Percentiles rank a stretch among this genome's conserved stretches.
phyloP scores from a whole-genome alignment of 2,113 vertebrate genomes.

The Silurus asotus region DNA sequence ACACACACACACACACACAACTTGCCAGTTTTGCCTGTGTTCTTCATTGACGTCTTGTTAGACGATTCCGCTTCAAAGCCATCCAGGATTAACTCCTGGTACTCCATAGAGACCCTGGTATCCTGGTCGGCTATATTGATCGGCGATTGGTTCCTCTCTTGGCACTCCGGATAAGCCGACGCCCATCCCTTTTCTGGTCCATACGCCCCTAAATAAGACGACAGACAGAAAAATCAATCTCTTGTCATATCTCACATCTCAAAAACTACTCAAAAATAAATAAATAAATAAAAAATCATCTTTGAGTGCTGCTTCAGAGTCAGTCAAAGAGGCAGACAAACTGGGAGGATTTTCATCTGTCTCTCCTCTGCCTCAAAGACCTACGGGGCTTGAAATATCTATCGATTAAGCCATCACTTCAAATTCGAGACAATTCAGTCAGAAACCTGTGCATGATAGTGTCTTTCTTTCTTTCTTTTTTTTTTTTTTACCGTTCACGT shows the following conservation, averaged over 20 bases:
- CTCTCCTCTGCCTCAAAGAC: constrained; percentile 6
- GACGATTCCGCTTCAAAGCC: constrained; percentile 90
- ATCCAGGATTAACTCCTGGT: constrained; percentile 87
- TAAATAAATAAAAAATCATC: background rate
- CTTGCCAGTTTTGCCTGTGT: constrained; percentile 95
- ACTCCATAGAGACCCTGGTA: constrained; percentile 80
- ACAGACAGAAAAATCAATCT: constrained; percentile 42
- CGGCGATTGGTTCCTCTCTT: constrained; percentile 88
- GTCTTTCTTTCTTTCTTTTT: background rate
- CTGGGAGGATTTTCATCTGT: constrained; percentile 1
- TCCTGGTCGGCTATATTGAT: constrained; percentile 87
- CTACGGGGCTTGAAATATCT: background rate
- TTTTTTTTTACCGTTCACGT: constrained; percentile 20
- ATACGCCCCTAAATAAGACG: constrained; percentile 78
- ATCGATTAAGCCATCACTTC: constrained; percentile 35
- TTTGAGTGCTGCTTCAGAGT: background rate
- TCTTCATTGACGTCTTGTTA: constrained; percentile 98
- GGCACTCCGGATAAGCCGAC: constrained; percentile 81
- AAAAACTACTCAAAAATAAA: background rate
- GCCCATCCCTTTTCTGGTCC: constrained; percentile 92
- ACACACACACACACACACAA: background rate
- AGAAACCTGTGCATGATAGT: background rate
- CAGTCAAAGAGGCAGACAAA: constrained; percentile 25
- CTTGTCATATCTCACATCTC: background rate
- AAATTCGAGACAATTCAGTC: constrained; percentile 39